phyloP scores from a whole-genome alignment of 2,797 vertebrate species.

The Pipistrellus pipistrellus region DNA sequence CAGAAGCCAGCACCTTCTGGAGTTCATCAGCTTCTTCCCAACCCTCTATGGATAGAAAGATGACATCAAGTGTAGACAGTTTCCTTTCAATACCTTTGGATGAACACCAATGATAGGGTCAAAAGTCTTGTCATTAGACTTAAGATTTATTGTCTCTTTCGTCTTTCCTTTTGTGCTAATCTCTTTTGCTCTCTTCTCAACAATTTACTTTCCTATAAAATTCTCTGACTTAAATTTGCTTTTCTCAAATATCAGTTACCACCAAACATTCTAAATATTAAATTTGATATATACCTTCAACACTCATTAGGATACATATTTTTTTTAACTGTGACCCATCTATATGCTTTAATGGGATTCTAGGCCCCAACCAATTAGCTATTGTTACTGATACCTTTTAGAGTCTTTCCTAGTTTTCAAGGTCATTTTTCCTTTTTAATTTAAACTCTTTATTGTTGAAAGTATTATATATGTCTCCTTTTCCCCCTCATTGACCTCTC shows the following conservation, averaged over 20 bases:
- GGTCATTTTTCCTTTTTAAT: not conserved
- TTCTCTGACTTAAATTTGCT: constrained; percentile 15
- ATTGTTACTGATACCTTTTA: not conserved
- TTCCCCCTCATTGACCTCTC: too few species aligned
- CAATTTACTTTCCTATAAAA: constrained; percentile 14
- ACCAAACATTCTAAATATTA: constrained; percentile 28
- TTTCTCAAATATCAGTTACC: not conserved
- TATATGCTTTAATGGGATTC: not conserved
- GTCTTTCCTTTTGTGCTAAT: not conserved
- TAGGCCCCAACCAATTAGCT: not conserved
- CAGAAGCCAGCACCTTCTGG: not conserved
- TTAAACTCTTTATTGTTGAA: too few species aligned
- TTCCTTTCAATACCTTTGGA: not conserved
- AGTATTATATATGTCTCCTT: too few species aligned
- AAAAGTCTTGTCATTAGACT: not conserved
- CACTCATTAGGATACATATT: not conserved
- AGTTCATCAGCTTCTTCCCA: not conserved
- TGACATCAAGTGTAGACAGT: not conserved
- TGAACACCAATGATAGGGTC: not conserved
- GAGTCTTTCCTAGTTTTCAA: constrained; percentile 39
- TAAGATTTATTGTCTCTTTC: not conserved
- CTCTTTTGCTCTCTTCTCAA: constrained; percentile 6
- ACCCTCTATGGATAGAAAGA: not conserved
- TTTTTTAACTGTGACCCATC: not conserved
- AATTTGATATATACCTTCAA: constrained; percentile 22